Evolutionary conservation across 2,888 invertebrate species (phyloP), one percentile per base, ranked within the genome.

Genomic region (Noctua janthina): DNA sequence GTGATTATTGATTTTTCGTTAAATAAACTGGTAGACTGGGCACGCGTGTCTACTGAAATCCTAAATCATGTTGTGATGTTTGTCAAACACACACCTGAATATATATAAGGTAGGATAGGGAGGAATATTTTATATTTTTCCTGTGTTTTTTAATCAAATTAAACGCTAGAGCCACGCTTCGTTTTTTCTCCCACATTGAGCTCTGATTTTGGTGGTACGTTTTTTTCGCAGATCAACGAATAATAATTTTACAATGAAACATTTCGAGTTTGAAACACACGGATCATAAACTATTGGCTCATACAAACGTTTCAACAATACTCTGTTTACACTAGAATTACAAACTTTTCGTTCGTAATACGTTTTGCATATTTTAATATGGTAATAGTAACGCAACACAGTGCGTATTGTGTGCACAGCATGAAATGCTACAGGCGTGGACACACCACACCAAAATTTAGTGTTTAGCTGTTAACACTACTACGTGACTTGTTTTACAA

Each of bases 1-100:
- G 70, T 83, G 75, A 78, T 79, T 87, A 87, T 87, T 77, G 87
- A 87, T 89, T 87, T 82, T 89, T 75, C 69, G 79, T 84, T 79
- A 87, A 84, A 89, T 79, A 87, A 83, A 79, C 75, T 78, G 79
- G 72, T 76, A 71, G 79, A 89, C 73, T 79, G 83, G 59, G 72
- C 79, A 79, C 87, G 77, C 78, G 76, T 86, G 78, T 79, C 80
- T 78, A 73, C 80, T 87, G 70, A 83, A 76, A 88, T 80, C 74
- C 80, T 83, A 69, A 86, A 85, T 86, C 77, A 78, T 88, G 67
- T 78, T 86, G 77, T 76, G 77, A 78, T 86, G 77, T 88, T 86
- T 86, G 75, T 76, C 73, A 78, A 81, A 85, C 82, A 81, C 56
- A 83, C 67, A 76, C 70, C 85, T 76, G 66, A 79, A 84, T 64